A percentile compares a stretch with the other conserved stretches of the same genome.
These are phyloP conservation scores for Cylas formicarius DNA, from an alignment of 1,140 invertebrate genomes.

Conservation along the genomic window DNA sequence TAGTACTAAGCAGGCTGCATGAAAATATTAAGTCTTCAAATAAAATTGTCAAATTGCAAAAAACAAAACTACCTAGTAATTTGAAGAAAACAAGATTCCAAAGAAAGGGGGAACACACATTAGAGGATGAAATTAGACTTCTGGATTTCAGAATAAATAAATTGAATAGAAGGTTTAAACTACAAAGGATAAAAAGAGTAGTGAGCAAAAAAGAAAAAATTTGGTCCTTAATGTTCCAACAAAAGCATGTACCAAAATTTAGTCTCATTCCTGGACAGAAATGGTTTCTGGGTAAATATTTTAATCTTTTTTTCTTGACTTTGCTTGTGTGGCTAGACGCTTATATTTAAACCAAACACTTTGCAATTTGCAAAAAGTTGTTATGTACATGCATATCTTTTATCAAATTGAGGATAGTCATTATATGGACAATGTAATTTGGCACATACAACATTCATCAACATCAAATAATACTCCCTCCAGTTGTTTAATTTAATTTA, in stretches of 20 bases:
- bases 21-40: background rate
- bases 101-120: background rate
- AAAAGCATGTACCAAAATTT: slow-evolving; percentile 9
- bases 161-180: slow-evolving; percentile 14
- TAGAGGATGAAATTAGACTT: slow-evolving; percentile 5
- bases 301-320: no score
- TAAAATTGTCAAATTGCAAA: no score
- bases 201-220: slow-evolving; percentile 6
- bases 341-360: no score
- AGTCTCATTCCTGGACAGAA: slow-evolving; percentile 13
- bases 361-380: no score
- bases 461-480: no score
- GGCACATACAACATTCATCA: no score
- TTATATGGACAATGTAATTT: no score
- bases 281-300: slow-evolving; percentile 15
- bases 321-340: no score
- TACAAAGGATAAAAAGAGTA: slow-evolving; percentile 16
- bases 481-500: no score
- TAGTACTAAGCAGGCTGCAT: no score
- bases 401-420: no score
- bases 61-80: background rate
- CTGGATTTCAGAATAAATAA: slow-evolving; percentile 7
- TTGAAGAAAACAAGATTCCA: slow-evolving; percentile 1
- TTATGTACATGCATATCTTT: no score
- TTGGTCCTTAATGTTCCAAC: background rate